Base-by-base conservation (phyloP, 2,797 vertebrate genomes). In the Alcedo quadribrachys region DNA sequence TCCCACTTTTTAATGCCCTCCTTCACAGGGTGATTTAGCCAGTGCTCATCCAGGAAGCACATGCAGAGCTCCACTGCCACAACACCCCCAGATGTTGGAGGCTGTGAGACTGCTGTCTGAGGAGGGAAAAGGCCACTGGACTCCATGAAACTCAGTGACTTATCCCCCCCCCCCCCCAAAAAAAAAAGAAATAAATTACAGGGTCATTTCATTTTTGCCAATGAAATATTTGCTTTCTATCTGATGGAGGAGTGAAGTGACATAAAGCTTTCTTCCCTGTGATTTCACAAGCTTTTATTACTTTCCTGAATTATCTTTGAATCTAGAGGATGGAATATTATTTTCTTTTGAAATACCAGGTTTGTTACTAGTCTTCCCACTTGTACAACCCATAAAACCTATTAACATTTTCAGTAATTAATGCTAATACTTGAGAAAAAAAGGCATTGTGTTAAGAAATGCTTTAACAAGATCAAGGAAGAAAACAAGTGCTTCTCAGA, bases 361-460 rank as follows among this genome's bases (percentile, higher is more conserved):
- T 87, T 87, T 93, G 77, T 87, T 95, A 81, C 87, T 93, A 84
- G 87, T 76, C 87, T 96, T 93, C 83, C 91, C 90, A 87, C 85
- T 97, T 75, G 81, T 92, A 92, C 81, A 48, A 62, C 96, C 96
- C 90, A 92, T 88, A 94, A 85, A 97, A 94, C 87, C 92, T 95
- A 95, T 93, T 96, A 95, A 50, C 91, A 88, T 96, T 94, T 94
- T 95, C 94, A 81, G 96, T 96, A 97, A 95, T 97, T 96, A 96
- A 96, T 95, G 91, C 95, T 96, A 96, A 96, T 94, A 95, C 89
- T 92, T 96, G 91, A 96, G 96, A 71, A 94, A 97, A 97, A 96
- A 97, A 85, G 95, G 92, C 89, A 93, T 87, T 97, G 95, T 93
- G 93, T 95, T 94, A 97, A 96, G 97, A 96, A 96, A 96, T 94